These are phyloP conservation scores for Scaeva pyrastri DNA, from an alignment of 2,888 invertebrate genomes.

Conservation along the genomic window DNA sequence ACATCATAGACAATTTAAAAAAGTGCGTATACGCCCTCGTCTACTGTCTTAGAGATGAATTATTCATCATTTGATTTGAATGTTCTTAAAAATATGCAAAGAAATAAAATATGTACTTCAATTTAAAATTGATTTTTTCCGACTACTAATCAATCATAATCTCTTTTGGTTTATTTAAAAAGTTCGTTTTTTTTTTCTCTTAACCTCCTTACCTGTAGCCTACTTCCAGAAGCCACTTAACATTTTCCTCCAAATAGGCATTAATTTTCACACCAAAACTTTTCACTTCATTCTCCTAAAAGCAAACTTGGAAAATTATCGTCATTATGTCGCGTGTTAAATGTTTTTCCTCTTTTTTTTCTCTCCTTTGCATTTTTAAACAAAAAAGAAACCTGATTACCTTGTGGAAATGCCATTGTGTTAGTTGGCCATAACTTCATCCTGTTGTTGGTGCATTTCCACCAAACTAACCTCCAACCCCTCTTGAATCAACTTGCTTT, in stretches of 20 bases:
- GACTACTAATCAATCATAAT: too few relatives aligned
- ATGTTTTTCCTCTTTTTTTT: neutral
- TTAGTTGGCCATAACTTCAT: slow-evolving; percentile 20
- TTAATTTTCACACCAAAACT: neutral
- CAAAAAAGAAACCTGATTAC: slow-evolving; percentile 36
- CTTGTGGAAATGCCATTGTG: slow-evolving; percentile 37
- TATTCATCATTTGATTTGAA: too few relatives aligned
- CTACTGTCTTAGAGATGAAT: too few relatives aligned
- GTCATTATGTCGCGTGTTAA: neutral
- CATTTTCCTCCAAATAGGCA: neutral
- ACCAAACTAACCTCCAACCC: too few relatives aligned
- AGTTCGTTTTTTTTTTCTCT: too few relatives aligned
- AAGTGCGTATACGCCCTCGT: too few relatives aligned
- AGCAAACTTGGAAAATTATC: slow-evolving; percentile 11
- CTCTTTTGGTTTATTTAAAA: too few relatives aligned
- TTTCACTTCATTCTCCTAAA: slow-evolving; percentile 2
- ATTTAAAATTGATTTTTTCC: too few relatives aligned
- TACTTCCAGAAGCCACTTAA: neutral
- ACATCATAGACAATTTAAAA: too few relatives aligned
- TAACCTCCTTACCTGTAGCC: neutral
- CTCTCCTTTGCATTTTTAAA: too few relatives aligned
- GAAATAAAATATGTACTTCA: too few relatives aligned
- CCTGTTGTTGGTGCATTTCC: slow-evolving; percentile 11
- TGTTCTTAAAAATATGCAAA: too few relatives aligned
- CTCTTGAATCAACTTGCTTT: neutral